Conservation (phyloP, 2,113 vertebrate species). For the Garra rufa region DNA sequence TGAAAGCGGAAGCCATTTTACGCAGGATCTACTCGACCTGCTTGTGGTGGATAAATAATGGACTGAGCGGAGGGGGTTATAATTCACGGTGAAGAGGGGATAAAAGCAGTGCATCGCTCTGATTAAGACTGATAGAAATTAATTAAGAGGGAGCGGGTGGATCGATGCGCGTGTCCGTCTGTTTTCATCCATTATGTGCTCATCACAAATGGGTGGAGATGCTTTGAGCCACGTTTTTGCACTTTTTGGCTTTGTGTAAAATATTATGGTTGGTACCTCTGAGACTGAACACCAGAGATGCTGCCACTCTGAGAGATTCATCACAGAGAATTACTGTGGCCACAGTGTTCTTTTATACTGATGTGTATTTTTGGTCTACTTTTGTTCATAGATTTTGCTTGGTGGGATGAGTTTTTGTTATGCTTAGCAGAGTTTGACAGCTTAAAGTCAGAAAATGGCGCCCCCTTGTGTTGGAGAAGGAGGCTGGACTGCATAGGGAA, state of each 20-base stretch:
- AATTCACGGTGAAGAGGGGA: conserved; percentile 46
- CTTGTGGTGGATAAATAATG: conserved; percentile 54
- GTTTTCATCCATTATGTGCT: conserved; percentile 54
- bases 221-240: background rate
- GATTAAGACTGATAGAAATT: conserved; percentile 33
- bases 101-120: conserved; percentile 39
- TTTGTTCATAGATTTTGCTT: background rate
- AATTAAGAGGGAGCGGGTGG: conserved; percentile 23
- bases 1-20: conserved; percentile 26
- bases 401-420: background rate
- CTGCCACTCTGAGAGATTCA: background rate
- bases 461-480: conserved; percentile 66
- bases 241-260: conserved; percentile 4
- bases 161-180: conserved; percentile 9
- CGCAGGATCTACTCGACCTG: conserved; percentile 32
- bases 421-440: background rate
- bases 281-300: background rate
- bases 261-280: background rate
- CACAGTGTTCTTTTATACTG: background rate
- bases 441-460: conserved; percentile 42
- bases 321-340: background rate
- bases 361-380: background rate
- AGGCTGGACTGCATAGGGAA: background rate
- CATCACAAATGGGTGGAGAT: conserved; percentile 47
- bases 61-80: conserved; percentile 30